Conservation (phyloP, 2,797 vertebrate species). For the Sardinella longiceps region DNA sequence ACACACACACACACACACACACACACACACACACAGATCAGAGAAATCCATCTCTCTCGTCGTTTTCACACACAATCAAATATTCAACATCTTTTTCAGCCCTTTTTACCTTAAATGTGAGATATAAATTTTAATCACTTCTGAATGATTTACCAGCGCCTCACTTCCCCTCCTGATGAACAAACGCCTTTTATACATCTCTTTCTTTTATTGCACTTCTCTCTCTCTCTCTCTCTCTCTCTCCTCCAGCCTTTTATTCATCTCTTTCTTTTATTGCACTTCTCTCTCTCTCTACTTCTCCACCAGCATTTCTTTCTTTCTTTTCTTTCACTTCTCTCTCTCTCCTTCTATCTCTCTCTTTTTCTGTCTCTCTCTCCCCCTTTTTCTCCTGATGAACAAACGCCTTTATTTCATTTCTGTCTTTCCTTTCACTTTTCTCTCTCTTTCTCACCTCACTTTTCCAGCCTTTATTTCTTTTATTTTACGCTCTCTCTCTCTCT, state of each 20-base stretch:
- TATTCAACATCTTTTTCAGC: slow-evolving; percentile 51
- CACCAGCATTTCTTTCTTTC: too few species aligned
- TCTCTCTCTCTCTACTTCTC: too few species aligned
- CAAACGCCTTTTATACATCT: slow-evolving; percentile 30
- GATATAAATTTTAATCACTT: slow-evolving; percentile 54
- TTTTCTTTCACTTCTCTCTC: background rate
- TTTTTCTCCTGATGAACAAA: background rate
- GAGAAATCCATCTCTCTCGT: slow-evolving; percentile 38
- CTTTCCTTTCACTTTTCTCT: too few species aligned
- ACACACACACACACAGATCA: background rate
- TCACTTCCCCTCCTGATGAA: slow-evolving; percentile 22
- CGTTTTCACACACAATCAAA: slow-evolving; percentile 56
- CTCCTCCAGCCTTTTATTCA: slow-evolving; percentile 30
- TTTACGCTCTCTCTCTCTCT: too few species aligned
- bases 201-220: background rate
- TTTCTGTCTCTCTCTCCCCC: background rate
- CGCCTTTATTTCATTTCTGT: too few species aligned
- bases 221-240: background rate
- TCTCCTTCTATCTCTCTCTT: background rate
- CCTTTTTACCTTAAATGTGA: slow-evolving; percentile 51
- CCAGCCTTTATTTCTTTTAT: too few species aligned
- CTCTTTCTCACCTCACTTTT: too few species aligned
- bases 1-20: background rate
- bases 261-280: background rate
- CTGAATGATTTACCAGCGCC: slow-evolving; percentile 57